Evolutionary conservation across 1,140 invertebrate species (phyloP).

Genomic region (Metopolophium dirhodum): DNA sequence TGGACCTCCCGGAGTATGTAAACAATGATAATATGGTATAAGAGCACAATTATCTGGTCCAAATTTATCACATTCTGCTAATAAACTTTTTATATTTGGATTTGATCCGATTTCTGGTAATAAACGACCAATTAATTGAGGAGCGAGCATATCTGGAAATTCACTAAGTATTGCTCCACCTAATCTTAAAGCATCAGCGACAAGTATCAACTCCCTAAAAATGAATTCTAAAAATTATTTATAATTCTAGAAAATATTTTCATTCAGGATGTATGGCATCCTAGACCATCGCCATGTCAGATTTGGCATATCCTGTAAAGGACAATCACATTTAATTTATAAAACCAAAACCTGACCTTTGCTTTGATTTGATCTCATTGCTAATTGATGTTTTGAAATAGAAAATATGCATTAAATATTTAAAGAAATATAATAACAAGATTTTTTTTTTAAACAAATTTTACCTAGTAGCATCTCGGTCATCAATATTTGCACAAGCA

Average conservation of each 20-base stretch:
- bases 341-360: constrained; percentile 54
- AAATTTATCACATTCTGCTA: constrained; percentile 87
- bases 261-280: constrained; percentile 35
- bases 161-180: constrained; percentile 88
- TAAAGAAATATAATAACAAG: background rate
- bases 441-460: background rate
- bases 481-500: constrained; percentile 81
- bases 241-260: background rate
- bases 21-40: constrained; percentile 90
- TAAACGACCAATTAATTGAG: constrained; percentile 90
- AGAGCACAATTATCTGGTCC: constrained; percentile 89
- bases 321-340: constrained; percentile 38
- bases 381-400: background rate
- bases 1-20: constrained; percentile 96
- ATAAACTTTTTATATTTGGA: constrained; percentile 82
- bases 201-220: constrained; percentile 85
- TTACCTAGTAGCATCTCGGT: constrained; percentile 82
- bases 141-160: constrained; percentile 95
- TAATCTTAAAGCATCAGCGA: constrained; percentile 91
- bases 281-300: constrained; percentile 42
- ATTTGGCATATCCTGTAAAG: constrained; percentile 46
- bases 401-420: constrained; percentile 16
- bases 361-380: constrained; percentile 37
- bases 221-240: background rate
- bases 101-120: constrained; percentile 89